A percentile compares a stretch with the other conserved stretches of the same genome.
These are phyloP conservation scores for Allolobophora icterica DNA, from an alignment of 2,888 invertebrate genomes.

Conservation along the genomic window DNA sequence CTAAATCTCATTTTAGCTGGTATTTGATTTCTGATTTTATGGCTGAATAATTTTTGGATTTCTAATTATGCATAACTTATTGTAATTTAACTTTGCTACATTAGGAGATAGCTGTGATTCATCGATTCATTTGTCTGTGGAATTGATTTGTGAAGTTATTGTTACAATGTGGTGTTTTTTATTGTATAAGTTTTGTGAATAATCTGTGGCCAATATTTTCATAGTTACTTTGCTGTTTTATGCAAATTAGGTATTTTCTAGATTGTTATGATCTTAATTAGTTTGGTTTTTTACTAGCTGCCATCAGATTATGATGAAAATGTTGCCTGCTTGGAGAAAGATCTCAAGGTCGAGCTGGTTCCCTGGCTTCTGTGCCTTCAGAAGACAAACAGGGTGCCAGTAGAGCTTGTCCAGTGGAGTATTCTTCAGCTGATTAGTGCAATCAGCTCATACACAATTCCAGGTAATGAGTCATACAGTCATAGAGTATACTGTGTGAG, in stretches of 20 bases:
- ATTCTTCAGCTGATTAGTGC: conserved; percentile 21
- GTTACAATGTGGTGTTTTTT: background rate
- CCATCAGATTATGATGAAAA: background rate
- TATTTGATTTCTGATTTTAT: background rate
- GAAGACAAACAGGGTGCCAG: background rate
- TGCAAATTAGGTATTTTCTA: background rate
- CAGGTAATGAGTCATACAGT: background rate
- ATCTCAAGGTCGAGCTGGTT: background rate
- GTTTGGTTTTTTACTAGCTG: background rate
- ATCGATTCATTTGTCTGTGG: background rate
- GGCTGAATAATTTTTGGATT: background rate
- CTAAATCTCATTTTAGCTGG: background rate
- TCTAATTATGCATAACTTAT: background rate
- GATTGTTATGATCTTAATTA: background rate
- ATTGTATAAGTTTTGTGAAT: background rate
- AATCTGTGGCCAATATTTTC: background rate
- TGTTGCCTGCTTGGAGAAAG: background rate
- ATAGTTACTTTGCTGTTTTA: background rate
- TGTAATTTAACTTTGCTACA: background rate
- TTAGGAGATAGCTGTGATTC: background rate
- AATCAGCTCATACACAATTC: background rate
- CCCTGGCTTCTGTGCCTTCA: background rate
- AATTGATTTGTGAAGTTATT: background rate
- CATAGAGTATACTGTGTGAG: too few relatives aligned
- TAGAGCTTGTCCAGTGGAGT: conserved; percentile 21